Percentiles rank a stretch among this genome's conserved stretches.
phyloP scores from a whole-genome alignment of 2,797 vertebrate species.

The Otolemur crassicaudatus region DNA sequence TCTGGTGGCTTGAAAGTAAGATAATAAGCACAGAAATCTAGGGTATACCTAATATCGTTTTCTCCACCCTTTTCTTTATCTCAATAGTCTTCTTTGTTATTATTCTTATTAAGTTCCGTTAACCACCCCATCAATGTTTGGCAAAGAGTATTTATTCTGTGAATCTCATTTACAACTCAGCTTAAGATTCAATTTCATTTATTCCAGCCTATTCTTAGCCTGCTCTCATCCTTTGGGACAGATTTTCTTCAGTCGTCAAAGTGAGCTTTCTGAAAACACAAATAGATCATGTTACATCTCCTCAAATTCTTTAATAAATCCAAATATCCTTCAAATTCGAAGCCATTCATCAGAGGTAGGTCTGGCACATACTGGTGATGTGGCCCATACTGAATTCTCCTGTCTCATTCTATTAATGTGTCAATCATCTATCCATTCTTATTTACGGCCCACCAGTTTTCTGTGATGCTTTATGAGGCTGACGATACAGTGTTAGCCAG shows the following conservation, averaged over 20 bases:
- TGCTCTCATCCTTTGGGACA: neutral
- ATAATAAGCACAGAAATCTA: neutral
- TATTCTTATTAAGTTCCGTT: neutral
- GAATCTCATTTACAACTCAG: neutral
- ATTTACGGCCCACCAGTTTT: neutral
- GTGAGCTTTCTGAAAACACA: neutral
- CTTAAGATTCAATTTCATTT: neutral
- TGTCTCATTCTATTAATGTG: neutral
- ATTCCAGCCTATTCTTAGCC: neutral
- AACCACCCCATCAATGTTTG: neutral
- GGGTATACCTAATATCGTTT: neutral
- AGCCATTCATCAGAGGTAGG: neutral
- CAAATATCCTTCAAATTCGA: conserved; percentile 19
- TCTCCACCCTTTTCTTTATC: neutral
- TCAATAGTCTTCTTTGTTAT: neutral
- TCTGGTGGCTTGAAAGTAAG: neutral
- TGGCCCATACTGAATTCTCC: neutral
- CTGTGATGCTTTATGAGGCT: neutral
- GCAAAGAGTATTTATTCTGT: neutral
- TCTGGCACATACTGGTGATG: neutral
- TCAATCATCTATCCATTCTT: neutral
- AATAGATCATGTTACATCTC: neutral
- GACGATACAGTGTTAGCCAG: neutral
- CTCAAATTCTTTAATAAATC: neutral
- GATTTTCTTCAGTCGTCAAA: neutral